These are phyloP conservation scores for Eristalis arbustorum DNA, from an alignment of 2,888 invertebrate species.

Conservation along the genomic window DNA sequence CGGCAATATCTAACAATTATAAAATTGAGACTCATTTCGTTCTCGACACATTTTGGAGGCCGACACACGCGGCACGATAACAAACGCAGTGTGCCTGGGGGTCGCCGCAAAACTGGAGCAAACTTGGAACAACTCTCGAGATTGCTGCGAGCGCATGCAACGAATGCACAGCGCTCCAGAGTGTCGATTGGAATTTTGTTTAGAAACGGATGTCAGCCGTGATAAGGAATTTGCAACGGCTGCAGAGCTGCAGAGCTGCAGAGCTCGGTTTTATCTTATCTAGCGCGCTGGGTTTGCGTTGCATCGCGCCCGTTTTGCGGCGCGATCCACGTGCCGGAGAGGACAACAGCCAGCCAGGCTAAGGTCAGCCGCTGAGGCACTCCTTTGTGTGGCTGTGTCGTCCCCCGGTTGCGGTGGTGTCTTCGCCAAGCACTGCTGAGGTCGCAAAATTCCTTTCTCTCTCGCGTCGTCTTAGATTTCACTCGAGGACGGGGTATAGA, in stretches of 20 bases:
- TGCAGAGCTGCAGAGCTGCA: background rate
- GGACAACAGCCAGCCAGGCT: background rate
- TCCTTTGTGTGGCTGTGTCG: constrained; percentile 7
- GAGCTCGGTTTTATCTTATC: background rate
- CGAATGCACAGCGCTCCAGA: no score
- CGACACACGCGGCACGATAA: constrained; percentile 12
- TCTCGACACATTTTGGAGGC: constrained; percentile 40
- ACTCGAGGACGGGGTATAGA: constrained; percentile 26
- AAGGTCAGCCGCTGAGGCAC: background rate
- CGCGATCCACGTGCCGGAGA: background rate
- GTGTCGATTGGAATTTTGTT: constrained; percentile 7
- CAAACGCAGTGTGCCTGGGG: background rate
- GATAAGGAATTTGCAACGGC: background rate
- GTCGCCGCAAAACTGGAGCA: constrained; percentile 23
- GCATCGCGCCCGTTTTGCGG: no score
- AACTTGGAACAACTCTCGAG: background rate
- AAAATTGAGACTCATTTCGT: constrained; percentile 37
- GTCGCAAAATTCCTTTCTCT: constrained; percentile 63
- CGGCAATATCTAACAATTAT: constrained; percentile 36
- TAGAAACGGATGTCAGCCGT: constrained; percentile 23
- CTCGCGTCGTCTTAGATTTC: constrained; percentile 62
- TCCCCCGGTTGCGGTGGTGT: background rate
- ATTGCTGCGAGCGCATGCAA: background rate
- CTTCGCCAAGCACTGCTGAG: constrained; percentile 18
- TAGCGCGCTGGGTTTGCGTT: no score